phyloP scores from a whole-genome alignment of 1,140 invertebrate species.

The Diprion similis region DNA sequence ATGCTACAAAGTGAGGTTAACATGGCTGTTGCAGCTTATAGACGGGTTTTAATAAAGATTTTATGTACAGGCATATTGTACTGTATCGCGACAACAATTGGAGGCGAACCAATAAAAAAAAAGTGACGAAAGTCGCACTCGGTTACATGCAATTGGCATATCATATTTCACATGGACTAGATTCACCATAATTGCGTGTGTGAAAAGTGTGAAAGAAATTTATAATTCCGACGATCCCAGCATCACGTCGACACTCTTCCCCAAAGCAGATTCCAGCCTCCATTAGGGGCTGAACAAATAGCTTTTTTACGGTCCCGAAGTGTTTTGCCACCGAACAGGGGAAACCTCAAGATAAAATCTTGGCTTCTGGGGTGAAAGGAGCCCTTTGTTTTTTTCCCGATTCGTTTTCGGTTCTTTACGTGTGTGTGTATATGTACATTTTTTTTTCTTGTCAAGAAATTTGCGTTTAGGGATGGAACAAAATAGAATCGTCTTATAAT shows the following conservation, averaged over 20 bases:
- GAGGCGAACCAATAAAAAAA: too few species aligned
- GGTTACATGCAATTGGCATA: too few species aligned
- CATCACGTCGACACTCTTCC: too few species aligned
- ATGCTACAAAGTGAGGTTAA: slow-evolving; percentile 78
- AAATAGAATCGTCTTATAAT: not conserved
- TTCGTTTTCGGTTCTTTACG: not conserved
- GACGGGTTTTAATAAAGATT: too few species aligned
- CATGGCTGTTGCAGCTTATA: too few species aligned
- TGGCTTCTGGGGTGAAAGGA: not conserved
- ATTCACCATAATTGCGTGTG: too few species aligned
- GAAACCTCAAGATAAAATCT: not conserved
- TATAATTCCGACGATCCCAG: too few species aligned
- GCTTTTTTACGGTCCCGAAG: not conserved
- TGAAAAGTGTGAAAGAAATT: too few species aligned
- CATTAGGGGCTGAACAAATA: slow-evolving; percentile 1
- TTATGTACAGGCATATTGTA: too few species aligned
- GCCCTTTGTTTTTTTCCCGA: not conserved
- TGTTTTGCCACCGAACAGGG: not conserved
- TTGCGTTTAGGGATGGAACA: not conserved
- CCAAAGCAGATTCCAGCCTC: not conserved
- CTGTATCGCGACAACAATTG: too few species aligned
- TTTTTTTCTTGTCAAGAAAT: not conserved
- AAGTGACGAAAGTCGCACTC: too few species aligned
- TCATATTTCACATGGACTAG: too few species aligned
- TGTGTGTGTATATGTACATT: not conserved